Evolutionary conservation across 2,888 invertebrate species (phyloP).

Genomic region (Torymus auratus): DNA sequence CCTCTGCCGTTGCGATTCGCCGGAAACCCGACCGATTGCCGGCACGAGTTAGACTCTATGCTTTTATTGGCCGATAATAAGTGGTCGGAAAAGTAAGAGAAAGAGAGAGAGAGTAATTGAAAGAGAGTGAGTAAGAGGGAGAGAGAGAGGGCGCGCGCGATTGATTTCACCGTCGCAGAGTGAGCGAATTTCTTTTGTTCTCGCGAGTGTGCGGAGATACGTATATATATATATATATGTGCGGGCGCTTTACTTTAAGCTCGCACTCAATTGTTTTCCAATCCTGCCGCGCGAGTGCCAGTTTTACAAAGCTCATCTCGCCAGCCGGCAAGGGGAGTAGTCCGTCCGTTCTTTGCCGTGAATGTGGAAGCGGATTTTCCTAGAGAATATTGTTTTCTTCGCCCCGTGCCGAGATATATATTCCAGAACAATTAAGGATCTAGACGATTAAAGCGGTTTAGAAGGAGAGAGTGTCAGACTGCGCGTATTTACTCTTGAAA

Average conservation of each 20-base stretch:
- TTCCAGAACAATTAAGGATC: neutral
- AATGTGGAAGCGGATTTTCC: conserved; percentile 4
- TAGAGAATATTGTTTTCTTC: too few relatives aligned
- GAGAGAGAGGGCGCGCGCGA: conserved; percentile 23
- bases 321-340: neutral
- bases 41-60: neutral
- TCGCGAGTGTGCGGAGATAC: neutral
- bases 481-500: too few relatives aligned
- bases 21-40: too few relatives aligned
- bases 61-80: conserved; percentile 53
- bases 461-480: too few relatives aligned
- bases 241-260: neutral
- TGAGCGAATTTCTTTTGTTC: conserved; percentile 20
- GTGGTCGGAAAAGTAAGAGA: conserved; percentile 17
- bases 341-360: neutral
- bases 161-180: conserved; percentile 26
- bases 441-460: too few relatives aligned
- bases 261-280: conserved; percentile 20
- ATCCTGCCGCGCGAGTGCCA: neutral
- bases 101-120: neutral
- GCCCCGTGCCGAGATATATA: too few relatives aligned
- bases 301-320: conserved; percentile 9
- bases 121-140: neutral
- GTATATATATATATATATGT: too few relatives aligned
- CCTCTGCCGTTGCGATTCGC: too few relatives aligned